Base-by-base conservation (phyloP, 1,140 invertebrate species). In the Tetramorium alpestre region DNA sequence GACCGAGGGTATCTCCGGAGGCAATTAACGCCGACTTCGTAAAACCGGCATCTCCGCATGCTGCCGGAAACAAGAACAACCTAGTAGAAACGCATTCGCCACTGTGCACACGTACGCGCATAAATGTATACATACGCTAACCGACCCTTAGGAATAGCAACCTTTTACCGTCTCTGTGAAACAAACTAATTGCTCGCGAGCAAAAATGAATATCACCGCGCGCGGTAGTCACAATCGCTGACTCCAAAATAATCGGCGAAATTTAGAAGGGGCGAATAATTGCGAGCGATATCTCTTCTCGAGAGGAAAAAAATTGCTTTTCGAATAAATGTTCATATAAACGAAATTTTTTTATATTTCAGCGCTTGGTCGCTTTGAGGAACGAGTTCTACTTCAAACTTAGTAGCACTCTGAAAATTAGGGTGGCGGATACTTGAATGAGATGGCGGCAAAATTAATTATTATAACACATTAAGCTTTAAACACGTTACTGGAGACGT, bases 1-100 rank as follows among this genome's bases (percentile, higher is more conserved):
- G 49, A 75, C 87, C 76, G 86, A 81, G 91, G 91, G 88, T 93
- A 94, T 93, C 92, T 91, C 91, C 91, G 87, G 90, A 91, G 94
- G 93, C 94, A 95, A 95, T 95, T 94, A 95, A 95, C 94, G 91
- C 93, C 88, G 94, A 93, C 93, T 93, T 94, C 90, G 93, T 93
- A 93, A 93, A 92, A 91, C 92, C 91, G 82, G 89, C 85, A 89
- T 77, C 87, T 91, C 90, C 85, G 67, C 89, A 89, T 86, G 89
- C 89, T 60, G 41, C 69, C 58, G 80, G 80, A 84, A 84, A 84
- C 82, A 89, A 69, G 91, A 91, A 91, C 90, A 92, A 62, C 56
- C 81, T 47, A 54, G 44, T 70, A 62, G 62, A 49, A 90, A 86
- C 88, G 75, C 81, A 49, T 82, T 78, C 90, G 90, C 88, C 75